Evolutionary conservation across 1,140 invertebrate genomes (phyloP).

Genomic region (Sycophila sp.): DNA sequence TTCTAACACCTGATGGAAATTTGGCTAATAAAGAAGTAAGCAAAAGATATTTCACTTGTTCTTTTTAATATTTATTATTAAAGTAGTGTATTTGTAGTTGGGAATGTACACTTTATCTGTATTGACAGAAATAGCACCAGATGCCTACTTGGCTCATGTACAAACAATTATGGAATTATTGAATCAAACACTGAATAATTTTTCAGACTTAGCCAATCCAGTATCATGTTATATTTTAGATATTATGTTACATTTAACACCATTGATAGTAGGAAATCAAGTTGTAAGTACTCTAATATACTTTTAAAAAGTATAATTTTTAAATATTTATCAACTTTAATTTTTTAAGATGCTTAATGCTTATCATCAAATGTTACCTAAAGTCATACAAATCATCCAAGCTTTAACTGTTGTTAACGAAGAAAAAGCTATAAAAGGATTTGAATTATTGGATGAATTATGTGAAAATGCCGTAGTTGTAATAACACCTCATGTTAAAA

Average conservation of each 20-base stretch:
- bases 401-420: constrained; percentile 68
- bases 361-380: constrained; percentile 73
- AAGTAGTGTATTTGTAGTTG: constrained; percentile 61
- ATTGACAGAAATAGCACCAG: constrained; percentile 72
- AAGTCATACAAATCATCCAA: constrained; percentile 70
- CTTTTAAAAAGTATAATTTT: not conserved
- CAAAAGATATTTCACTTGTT: constrained; percentile 2
- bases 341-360: constrained; percentile 67
- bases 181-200: constrained; percentile 62
- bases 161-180: constrained; percentile 69
- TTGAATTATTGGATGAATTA: constrained; percentile 80
- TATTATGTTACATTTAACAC: constrained; percentile 71
- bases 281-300: constrained; percentile 60
- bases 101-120: constrained; percentile 74
- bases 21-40: constrained; percentile 70
- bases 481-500: constrained; percentile 73
- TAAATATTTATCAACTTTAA: constrained; percentile 6
- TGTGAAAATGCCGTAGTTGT: constrained; percentile 74
- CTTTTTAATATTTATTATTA: constrained; percentile 10
- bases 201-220: constrained; percentile 66
- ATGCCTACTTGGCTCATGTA: constrained; percentile 69
- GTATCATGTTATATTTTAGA: constrained; percentile 71
- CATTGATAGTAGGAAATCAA: constrained; percentile 70
- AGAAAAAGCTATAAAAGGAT: constrained; percentile 71
- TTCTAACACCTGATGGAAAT: constrained; percentile 69